Evolutionary conservation across 2,888 invertebrate genomes (phyloP).

Genomic region (Conus canariensis): DNA sequence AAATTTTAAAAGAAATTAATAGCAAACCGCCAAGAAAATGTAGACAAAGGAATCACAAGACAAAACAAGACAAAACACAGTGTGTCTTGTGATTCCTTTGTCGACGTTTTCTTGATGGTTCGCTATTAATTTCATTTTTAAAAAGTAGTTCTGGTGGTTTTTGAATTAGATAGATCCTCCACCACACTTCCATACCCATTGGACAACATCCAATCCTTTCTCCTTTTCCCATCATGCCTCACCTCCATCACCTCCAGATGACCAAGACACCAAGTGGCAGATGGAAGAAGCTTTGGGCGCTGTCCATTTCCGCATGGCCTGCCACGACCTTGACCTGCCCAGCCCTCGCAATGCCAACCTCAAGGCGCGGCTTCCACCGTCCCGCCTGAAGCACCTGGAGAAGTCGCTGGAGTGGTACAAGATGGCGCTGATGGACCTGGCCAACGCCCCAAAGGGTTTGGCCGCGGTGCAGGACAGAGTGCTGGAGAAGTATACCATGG

Average conservation of each 20-base stretch:
- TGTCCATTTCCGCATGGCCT: constrained; percentile 56
- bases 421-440: neutral
- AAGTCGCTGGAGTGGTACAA: constrained; percentile 27
- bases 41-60: no score
- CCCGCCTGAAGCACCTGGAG: constrained; percentile 16
- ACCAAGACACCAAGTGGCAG: constrained; percentile 63
- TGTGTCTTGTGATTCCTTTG: no score
- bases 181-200: no score
- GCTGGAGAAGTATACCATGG: constrained; percentile 31
- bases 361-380: neutral
- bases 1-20: no score
- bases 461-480: neutral
- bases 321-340: constrained; percentile 42
- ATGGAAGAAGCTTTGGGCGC: constrained; percentile 62
- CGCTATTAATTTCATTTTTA: no score
- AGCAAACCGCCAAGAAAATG: no score
- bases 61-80: no score
- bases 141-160: no score
- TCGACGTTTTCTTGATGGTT: no score
- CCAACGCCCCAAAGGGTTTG: neutral
- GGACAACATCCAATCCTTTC: no score
- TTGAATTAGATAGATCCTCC: no score
- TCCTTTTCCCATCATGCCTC: no score
- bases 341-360: neutral
- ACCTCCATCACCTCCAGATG: constrained; percentile 49